These are phyloP conservation scores for Agonopterix arenella DNA, from an alignment of 2,888 invertebrate genomes.

Conservation along the genomic window DNA sequence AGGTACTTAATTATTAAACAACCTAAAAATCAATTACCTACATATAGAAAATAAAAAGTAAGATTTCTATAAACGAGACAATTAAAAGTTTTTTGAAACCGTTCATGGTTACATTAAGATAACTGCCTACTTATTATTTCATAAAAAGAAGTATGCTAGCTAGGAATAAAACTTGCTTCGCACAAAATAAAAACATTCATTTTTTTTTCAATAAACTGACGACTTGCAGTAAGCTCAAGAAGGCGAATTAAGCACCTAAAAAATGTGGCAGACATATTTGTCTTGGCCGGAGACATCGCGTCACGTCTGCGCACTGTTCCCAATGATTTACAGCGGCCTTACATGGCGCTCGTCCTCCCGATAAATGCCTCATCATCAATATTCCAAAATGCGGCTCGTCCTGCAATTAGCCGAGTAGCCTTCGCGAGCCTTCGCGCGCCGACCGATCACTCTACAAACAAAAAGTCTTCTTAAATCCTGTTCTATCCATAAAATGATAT, in stretches of 20 bases:
- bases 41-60: no score
- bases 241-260: slow-evolving; percentile 61
- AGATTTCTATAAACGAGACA: not conserved
- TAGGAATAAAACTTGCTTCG: slow-evolving; percentile 1
- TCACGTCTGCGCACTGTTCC: slow-evolving; percentile 65
- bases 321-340: slow-evolving; percentile 72
- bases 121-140: not conserved
- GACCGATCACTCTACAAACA: slow-evolving; percentile 46
- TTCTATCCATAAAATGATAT: slow-evolving; percentile 62
- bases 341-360: slow-evolving; percentile 70
- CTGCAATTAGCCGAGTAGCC: slow-evolving; percentile 72
- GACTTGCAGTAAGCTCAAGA: slow-evolving; percentile 45
- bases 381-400: slow-evolving; percentile 73
- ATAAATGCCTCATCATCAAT: slow-evolving; percentile 75
- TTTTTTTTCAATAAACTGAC: slow-evolving; percentile 34
- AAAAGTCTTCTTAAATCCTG: slow-evolving; percentile 65
- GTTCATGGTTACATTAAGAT: not conserved
- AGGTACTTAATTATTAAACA: no score
- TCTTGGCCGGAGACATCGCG: slow-evolving; percentile 67
- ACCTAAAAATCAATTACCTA: no score
- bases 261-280: slow-evolving; percentile 65
- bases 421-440: slow-evolving; percentile 67
- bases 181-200: slow-evolving; percentile 24
- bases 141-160: not conserved
- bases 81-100: not conserved